Evolutionary conservation across 2,113 vertebrate genomes (phyloP).

Genomic region (Loxodonta africana): DNA sequence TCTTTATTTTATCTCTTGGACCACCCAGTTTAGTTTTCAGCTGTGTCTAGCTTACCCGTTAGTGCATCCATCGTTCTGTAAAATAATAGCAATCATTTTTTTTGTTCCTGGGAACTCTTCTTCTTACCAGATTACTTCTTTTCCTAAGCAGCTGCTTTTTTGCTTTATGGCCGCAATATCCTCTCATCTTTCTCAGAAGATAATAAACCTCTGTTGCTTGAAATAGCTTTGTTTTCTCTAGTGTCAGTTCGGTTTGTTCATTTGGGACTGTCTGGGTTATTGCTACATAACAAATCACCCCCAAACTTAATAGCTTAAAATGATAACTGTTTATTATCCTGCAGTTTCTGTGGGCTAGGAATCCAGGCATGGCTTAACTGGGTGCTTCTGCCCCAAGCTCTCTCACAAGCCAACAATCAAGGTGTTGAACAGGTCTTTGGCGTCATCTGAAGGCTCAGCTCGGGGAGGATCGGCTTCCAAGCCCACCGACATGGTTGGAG

Average conservation of each 20-base stretch:
- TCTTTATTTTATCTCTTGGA: not conserved
- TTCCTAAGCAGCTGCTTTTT: not conserved
- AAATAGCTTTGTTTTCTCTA: not conserved
- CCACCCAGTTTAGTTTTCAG: not conserved
- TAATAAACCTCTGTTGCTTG: not conserved
- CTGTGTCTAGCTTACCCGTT: not conserved
- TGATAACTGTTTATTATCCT: not conserved
- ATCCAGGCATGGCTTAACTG: not conserved
- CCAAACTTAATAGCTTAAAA: not conserved
- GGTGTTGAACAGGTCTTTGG: not conserved
- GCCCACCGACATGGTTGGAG: not conserved
- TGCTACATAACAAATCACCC: not conserved
- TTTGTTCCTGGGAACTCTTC: not conserved
- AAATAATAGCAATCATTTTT: not conserved
- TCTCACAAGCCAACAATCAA: not conserved
- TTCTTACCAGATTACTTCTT: constrained; percentile 30
- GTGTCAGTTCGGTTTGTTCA: constrained; percentile 6
- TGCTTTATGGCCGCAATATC: not conserved
- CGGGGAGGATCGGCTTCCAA: not conserved
- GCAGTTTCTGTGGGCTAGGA: not conserved
- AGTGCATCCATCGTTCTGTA: not conserved
- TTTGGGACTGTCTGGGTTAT: not conserved
- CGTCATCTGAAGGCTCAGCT: not conserved
- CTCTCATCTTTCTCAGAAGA: not conserved
- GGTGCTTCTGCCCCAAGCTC: not conserved